A percentile compares a stretch with the other conserved stretches of the same genome.
phyloP scores from a whole-genome alignment of 2,888 invertebrate genomes.

The Drosophila sordidapex region DNA sequence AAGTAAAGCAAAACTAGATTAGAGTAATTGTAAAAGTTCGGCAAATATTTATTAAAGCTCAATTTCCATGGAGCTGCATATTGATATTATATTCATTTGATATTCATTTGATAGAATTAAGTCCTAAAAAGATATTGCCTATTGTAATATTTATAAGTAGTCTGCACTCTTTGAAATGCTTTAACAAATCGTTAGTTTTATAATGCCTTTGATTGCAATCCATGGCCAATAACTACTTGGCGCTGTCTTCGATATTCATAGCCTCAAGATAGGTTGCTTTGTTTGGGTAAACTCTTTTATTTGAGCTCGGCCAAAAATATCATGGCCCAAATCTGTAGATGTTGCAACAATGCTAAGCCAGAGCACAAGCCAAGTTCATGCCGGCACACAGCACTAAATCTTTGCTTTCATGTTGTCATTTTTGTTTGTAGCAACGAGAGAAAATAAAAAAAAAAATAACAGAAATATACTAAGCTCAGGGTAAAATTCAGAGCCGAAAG shows the following conservation, averaged over 20 bases:
- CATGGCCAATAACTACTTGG: constrained; percentile 6
- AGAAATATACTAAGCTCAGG: constrained; percentile 47
- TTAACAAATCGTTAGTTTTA: constrained; percentile 6
- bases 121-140: not conserved
- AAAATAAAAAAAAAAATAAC: constrained; percentile 5
- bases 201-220: constrained; percentile 19
- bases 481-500: constrained; percentile 36
- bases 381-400: constrained; percentile 77
- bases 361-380: constrained; percentile 63
- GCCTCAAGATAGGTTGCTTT: constrained; percentile 23
- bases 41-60: not conserved
- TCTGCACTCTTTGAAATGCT: not conserved
- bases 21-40: not conserved
- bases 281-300: constrained; percentile 42
- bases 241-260: constrained; percentile 16
- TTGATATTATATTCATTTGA: not conserved
- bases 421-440: constrained; percentile 49
- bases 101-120: not conserved
- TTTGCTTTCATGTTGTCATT: constrained; percentile 73
- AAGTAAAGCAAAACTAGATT: not conserved
- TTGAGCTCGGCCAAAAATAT: constrained; percentile 31
- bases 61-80: not conserved
- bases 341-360: constrained; percentile 54
- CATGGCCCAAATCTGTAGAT: constrained; percentile 46
- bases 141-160: not conserved